Evolutionary conservation across 2,113 vertebrate species (phyloP), one percentile per base, ranked within the genome.

Genomic region (Equus quagga): DNA sequence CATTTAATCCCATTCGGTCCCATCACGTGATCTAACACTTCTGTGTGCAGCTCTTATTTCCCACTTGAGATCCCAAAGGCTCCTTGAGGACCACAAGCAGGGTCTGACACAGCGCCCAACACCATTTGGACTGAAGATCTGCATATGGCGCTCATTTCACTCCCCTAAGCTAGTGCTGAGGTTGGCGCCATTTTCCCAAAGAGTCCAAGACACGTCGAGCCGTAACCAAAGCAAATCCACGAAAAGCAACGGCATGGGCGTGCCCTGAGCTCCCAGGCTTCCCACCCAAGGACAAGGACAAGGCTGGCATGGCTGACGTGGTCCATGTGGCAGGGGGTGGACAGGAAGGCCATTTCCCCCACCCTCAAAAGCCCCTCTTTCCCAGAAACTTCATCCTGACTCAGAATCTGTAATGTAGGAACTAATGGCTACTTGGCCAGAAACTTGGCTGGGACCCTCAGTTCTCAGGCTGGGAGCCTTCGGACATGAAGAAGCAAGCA

Each of bases 121-220:
- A 7, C n/a, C 2, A 0, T 2, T 56, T 0, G 19, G 46, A n/a
- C 5, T 0, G 10, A 9, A n/a, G 24, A 8, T 21, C 36, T 31
- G 8, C 6, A 0, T 5, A 3, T 8, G 24, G 49, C 8, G 12
- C n/a, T 41, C 15, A 6, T 0, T 0, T 28, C 41, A 6, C 46
- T 36, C n/a, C 44, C 44, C 70, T 18, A 5, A 19, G 56, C 62
- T 0, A 1, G n/a, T 0, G 6, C 78, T 0, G 0, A 82, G 73
- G 51, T 1, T 6, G 46, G 51, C 3, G 10, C 31, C 10, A 0
- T 6, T 31, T 33, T 19, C 36, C 36, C 84, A 3, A 6, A 24
- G 17, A 1, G 64, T 36, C n/a, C 14, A 17, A 17, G 54, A 3
- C 8, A 6, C 11, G 7, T 28, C 9, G 1, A 60, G 18, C 49